Evolutionary conservation across 2,797 vertebrate genomes (phyloP), one percentile per base, ranked within the genome.

Genomic region (Enteromius treurensis): DNA sequence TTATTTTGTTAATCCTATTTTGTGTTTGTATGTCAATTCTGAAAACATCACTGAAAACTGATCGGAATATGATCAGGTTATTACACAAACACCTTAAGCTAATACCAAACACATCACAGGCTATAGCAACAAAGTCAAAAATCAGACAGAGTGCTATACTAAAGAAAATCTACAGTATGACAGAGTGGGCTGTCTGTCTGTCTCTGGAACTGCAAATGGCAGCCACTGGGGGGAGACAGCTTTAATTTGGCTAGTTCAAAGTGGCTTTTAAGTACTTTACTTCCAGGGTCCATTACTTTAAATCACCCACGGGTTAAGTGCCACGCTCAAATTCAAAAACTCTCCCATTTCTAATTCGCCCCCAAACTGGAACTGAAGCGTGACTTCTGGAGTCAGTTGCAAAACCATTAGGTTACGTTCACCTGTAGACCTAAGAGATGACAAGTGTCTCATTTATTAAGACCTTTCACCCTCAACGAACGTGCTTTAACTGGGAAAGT

Each of bases 141-240:
- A 65, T 15, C 42, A 45, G 32, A 69, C 5, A 4, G 65, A 79
- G 19, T 19, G 21, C 47, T 78, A 8, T 53, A 11, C 13, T 53
- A 34, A 51, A 64, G n/a, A 51, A 47, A 69, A 69, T 58, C 55
- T 49, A 21, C 29, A 13, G 45, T 40, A 49, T 69, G 23, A 42
- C 53, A 60, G 14, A 77, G 10, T 6, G 51, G 14, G 53, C 21
- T 15, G 11, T 32, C 29, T 26, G 1, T 9, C 67, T 65, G 51
- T 76, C 80, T 82, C 49, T 65, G 76, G 76, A 85, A 77, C 51
- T 86, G 84, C 82, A 78, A 81, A 58, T 65, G 45, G 15, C 58
- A 83, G 77, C 89, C 89, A 90, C 87, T 79, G 84, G 85, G 80
- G 86, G 86, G 82, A 88, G 85, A 79, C 86, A 84, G 70, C 51